phyloP scores from a whole-genome alignment of 2,113 vertebrate genomes.

The Neomonachus schauinslandi region DNA sequence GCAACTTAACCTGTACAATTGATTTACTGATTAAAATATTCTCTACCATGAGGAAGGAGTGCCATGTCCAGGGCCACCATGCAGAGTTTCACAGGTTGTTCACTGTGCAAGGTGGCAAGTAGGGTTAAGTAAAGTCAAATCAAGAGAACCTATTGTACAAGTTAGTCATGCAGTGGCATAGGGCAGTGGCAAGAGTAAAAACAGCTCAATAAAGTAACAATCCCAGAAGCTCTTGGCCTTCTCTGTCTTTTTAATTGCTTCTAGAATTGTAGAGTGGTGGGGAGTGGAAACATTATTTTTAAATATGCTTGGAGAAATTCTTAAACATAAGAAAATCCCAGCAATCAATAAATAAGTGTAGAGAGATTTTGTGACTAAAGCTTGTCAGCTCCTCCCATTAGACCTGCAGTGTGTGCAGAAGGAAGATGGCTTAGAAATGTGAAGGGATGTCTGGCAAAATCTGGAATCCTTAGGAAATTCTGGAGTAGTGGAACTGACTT shows the following conservation, averaged over 20 bases:
- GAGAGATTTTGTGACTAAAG: neutral
- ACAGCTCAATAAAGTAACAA: neutral
- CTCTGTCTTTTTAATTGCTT: neutral
- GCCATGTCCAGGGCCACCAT: neutral
- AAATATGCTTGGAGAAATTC: neutral
- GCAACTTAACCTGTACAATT: neutral
- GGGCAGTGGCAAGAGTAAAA: neutral
- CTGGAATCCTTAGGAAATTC: neutral
- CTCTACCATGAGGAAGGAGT: neutral
- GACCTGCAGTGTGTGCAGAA: neutral
- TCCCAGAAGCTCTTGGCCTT: neutral
- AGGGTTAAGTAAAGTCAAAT: neutral
- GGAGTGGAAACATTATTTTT: neutral
- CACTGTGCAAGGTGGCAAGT: neutral
- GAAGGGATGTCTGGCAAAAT: neutral
- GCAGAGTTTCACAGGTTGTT: neutral
- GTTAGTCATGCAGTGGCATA: neutral
- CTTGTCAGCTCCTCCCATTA: neutral
- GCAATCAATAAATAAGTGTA: neutral
- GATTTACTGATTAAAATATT: neutral
- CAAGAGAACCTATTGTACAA: neutral
- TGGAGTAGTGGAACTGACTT: neutral
- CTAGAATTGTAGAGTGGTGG: neutral
- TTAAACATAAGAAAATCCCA: neutral
- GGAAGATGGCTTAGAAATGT: neutral